Conservation (phyloP, 1,140 invertebrate species). For the Myzus persicae region DNA sequence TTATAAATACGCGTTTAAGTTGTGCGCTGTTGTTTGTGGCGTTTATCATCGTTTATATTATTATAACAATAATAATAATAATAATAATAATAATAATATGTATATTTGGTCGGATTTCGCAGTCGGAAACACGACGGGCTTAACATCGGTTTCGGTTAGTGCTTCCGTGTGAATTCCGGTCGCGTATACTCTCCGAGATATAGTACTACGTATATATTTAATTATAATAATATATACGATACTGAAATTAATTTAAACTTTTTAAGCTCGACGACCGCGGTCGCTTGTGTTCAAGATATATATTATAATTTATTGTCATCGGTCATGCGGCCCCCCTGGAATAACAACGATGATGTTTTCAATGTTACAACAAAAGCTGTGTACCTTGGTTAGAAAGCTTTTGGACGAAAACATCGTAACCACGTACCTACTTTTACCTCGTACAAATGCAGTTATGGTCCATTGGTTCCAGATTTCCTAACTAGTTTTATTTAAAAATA, state of each 20-base stretch:
- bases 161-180: neutral
- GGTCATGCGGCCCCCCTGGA: no score
- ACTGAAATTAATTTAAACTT: neutral
- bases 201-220: neutral
- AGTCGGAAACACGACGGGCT: neutral
- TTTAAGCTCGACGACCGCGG: neutral
- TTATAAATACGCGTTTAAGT: neutral
- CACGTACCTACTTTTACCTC: neutral
- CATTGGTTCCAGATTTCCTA: no score
- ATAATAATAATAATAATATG: no score
- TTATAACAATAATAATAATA: neutral
- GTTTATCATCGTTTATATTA: neutral
- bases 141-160: constrained; percentile 4
- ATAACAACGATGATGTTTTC: neutral
- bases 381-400: neutral
- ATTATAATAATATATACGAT: neutral
- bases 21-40: neutral
- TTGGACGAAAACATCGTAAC: neutral
- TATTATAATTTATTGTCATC: neutral
- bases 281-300: neutral
- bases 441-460: neutral
- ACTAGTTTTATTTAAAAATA: no score
- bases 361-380: neutral
- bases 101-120: neutral
- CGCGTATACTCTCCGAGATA: neutral